Base-by-base conservation (phyloP, 2,797 vertebrate genomes). In the Sus cebifrons region DNA sequence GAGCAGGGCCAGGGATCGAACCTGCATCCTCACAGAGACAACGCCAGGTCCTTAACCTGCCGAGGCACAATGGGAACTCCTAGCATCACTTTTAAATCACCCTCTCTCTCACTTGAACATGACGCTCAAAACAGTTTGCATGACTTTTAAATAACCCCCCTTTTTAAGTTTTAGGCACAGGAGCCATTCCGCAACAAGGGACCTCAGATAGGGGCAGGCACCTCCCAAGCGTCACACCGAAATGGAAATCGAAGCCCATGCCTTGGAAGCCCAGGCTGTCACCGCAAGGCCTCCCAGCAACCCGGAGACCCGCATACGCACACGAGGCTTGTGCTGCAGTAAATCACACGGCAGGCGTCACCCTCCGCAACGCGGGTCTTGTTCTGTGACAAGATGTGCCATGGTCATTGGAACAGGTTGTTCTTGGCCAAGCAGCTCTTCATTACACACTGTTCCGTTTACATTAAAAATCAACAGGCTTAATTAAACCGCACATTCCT, bases 391-490 rank as follows among this genome's bases (percentile, higher is more conserved):
- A 77, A 96, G 95, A 95, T 83, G 91, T 2, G 81, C 86, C 64
- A 2, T 5, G 29, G 75, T 36, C 60, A 95, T 6, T 62, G 73
- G 21, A 74, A 89, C 86, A 21, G 91, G 94, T 79, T 97, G 78
- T 96, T 96, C 91, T 94, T 96, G 93, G 95, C 96, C 89, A 88
- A 54, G 29, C 3, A 21, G 62, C 82, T 89, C 94, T 91, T 85
- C 88, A 75, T 88, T 91, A 78, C 77, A 58, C 64, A 92, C 84
- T 93, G 93, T 82, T 95, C 75, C 82, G 17, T 81, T 92, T 56
- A 32, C 84, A 91, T 40, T 64, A 27, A 78, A 81, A 84, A 52
- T 23, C 85, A 96, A 85, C 14, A 49, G 71, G 65, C 89, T 84
- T 29, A 44, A 71, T 84, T 29, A 44, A 71, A 44, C 65, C 77